Percentiles rank a stretch among this genome's conserved stretches.
Evolutionary conservation across 2,797 vertebrate species (phyloP).

Genomic region (Pangasius macronema): DNA sequence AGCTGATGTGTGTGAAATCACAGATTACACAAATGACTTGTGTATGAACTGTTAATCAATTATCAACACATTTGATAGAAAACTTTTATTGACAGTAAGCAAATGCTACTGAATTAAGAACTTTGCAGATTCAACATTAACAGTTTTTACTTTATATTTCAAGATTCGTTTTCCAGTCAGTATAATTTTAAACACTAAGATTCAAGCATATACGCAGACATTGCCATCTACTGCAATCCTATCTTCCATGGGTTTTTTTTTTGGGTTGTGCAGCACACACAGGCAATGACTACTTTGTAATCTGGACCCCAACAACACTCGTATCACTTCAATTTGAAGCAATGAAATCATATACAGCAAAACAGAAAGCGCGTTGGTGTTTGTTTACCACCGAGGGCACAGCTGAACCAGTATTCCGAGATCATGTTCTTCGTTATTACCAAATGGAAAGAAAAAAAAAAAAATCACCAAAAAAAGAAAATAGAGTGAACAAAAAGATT

Average conservation of each 20-base stretch:
- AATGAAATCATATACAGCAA: constrained; percentile 47
- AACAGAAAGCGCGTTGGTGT: constrained; percentile 4
- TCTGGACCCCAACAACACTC: constrained; percentile 53
- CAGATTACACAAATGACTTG: background rate
- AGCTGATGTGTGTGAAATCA: background rate
- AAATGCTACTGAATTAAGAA: constrained; percentile 40
- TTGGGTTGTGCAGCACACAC: constrained; percentile 33
- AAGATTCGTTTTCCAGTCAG: constrained; percentile 30
- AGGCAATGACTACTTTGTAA: constrained; percentile 50
- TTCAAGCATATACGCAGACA: constrained; percentile 45
- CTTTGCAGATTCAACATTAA: constrained; percentile 12
- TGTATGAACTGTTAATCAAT: background rate
- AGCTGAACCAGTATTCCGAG: background rate
- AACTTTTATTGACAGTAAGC: constrained; percentile 68
- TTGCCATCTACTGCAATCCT: constrained; percentile 37
- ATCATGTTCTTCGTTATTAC: background rate
- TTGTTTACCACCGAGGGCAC: background rate
- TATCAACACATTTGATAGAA: constrained; percentile 52
- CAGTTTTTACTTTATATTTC: constrained; percentile 6
- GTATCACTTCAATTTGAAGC: constrained; percentile 69
- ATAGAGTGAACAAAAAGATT: too few relatives aligned
- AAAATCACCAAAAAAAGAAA: background rate
- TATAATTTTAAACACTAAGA: constrained; percentile 30
- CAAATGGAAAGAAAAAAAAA: background rate
- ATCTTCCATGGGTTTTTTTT: constrained; percentile 17